Evolutionary conservation across 2,888 invertebrate species (phyloP).

Genomic region (Drosophila cognata): DNA sequence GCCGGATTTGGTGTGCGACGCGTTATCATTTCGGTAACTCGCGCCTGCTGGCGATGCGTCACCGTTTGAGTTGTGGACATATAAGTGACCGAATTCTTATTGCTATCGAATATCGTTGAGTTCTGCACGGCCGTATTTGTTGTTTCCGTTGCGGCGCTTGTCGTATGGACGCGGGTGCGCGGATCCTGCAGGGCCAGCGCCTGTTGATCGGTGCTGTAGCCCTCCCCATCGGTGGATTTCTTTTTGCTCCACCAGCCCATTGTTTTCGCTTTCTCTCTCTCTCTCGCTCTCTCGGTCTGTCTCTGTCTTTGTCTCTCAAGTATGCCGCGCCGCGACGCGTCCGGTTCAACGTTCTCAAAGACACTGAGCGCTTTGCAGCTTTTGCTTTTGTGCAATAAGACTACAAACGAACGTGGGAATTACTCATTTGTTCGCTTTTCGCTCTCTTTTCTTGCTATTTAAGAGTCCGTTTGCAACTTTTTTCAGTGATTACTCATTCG

Average conservation of each 20-base stretch:
- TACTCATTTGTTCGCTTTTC: slow-evolving; percentile 12
- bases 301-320: not conserved
- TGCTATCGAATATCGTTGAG: slow-evolving; percentile 75
- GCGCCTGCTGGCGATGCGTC: slow-evolving; percentile 78
- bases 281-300: not conserved
- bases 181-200: slow-evolving; percentile 78
- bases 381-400: slow-evolving; percentile 16
- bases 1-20: slow-evolving; percentile 75
- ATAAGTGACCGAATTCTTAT: slow-evolving; percentile 72
- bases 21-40: slow-evolving; percentile 74
- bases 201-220: slow-evolving; percentile 6
- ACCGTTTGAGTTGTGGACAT: slow-evolving; percentile 78
- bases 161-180: slow-evolving; percentile 75
- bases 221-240: slow-evolving; percentile 29
- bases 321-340: slow-evolving; percentile 9
- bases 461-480: slow-evolving; percentile 6
- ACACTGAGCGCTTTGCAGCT: slow-evolving; percentile 36
- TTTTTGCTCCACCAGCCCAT: slow-evolving; percentile 46
- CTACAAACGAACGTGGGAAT: not conserved
- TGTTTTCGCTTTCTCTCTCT: slow-evolving; percentile 5
- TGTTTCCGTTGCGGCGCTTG: slow-evolving; percentile 77
- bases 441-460: not conserved
- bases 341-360: slow-evolving; percentile 12
- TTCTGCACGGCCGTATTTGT: slow-evolving; percentile 80
- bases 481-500: slow-evolving; percentile 50